Conservation (phyloP, 1,140 invertebrate species). For the Drosophila trapezifrons region DNA sequence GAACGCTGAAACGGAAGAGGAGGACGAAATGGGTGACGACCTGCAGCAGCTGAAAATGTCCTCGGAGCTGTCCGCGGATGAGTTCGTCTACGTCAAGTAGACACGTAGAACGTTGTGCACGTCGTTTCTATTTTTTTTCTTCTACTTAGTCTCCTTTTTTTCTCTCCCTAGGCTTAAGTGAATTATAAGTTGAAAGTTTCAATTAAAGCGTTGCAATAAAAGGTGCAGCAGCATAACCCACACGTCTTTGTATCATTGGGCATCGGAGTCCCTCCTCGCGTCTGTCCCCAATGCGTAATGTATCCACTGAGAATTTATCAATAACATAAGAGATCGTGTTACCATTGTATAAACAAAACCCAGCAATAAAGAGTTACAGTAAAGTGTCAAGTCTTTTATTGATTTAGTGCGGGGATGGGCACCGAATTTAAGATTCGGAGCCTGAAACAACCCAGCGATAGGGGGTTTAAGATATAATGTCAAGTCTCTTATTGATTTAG, state of each 20-base stretch:
- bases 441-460: too few relatives aligned
- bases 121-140: conserved; percentile 18
- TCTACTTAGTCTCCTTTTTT: conserved; percentile 11
- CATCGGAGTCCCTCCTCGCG: too few relatives aligned
- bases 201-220: conserved; percentile 54
- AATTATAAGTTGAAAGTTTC: neutral
- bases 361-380: conserved; percentile 13
- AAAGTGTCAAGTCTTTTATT: neutral
- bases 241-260: neutral
- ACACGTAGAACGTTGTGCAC: neutral
- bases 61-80: conserved; percentile 7
- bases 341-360: neutral
- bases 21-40: conserved; percentile 22
- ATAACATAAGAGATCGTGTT: too few relatives aligned
- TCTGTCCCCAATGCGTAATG: too few relatives aligned
- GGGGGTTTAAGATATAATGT: too few relatives aligned
- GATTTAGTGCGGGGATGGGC: too few relatives aligned
- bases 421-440: too few relatives aligned
- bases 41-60: conserved; percentile 9
- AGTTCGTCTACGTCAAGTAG: conserved; percentile 24
- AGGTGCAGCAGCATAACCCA: conserved; percentile 23
- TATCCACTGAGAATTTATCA: neutral
- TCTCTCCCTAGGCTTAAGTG: conserved; percentile 7
- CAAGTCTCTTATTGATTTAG: neutral
- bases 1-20: conserved; percentile 44